Evolutionary conservation across 2,797 vertebrate species (phyloP), one percentile per base, ranked within the genome.

Genomic region (Hapalemur alaotrensis): DNA sequence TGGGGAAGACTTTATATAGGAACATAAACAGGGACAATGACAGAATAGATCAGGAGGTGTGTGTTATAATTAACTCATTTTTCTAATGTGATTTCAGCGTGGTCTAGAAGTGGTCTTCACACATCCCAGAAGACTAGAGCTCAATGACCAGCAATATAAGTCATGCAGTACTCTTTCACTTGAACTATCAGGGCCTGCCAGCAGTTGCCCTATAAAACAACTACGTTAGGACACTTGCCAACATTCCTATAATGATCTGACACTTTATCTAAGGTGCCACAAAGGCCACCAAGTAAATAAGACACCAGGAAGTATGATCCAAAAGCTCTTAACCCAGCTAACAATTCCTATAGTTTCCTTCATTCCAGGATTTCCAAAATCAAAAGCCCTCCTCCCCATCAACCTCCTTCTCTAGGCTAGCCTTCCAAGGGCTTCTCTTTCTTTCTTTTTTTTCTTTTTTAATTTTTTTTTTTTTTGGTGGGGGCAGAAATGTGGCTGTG

Each of bases 311-410:
- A 50, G 1, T n/a, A 22, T 52, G 9, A 78, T 63, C 12, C 50
- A 57, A 70, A 65, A 91, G 0, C 6, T 13, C 17, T 3, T 75
- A 25, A 46, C 52, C 50, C 25, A 5, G 12, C 28, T 76, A 48
- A 89, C 1, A 82, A 75, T 82, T 61, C 14, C 2, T 30, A 41
- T 50, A 32, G 5, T 76, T 18, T 59, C 1, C 1, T 46, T 83
- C 83, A 79, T 93, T 84, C 89, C 38, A 83, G 38, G 23, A 59
- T 63, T 95, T 97, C 22, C 4, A 50, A 96, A 78, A 43, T 35
- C 28, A 82, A 1, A 86, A 46, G 5, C 1, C 32, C n/a, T 76
- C 12, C 13, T 95, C 28, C 22, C 88, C 2, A 0, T 73, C 38
- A 59, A 54, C 28, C 4, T 86, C 30, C 15, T 54, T 88, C 20